Evolutionary conservation across 2,888 invertebrate genomes (phyloP), one percentile per base, ranked within the genome.

Genomic region (Aproaerema taeniolella): DNA sequence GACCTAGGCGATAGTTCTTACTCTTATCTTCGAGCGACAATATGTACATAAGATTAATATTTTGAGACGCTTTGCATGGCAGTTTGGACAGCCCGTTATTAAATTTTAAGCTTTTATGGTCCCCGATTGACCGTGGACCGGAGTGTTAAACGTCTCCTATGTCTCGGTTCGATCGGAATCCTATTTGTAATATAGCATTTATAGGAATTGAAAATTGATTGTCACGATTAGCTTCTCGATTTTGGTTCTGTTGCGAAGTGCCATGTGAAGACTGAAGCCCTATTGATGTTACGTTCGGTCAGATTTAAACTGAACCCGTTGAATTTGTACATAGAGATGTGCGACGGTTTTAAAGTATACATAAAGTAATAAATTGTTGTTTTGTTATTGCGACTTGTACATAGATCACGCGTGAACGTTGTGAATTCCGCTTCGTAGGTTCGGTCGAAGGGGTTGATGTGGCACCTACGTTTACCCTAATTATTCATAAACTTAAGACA

Each of bases 31-130:
- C 68, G 74, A 86, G 71, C 78, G 87, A 87, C 87, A 87, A 87
- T 87, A 87, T 87, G 87, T 87, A 87, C 79, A 87, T 87, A 87
- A 86, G 82, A 85, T 80, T 71, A 76, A 80, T 81, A 81, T 78
- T 82, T 80, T 79, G 74, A 80, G 78, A 71, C 55, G 66, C 69
- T 63, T 67, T 68, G 69, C 69, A 72, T 61, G 79, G 65, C 71
- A 64, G 63, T 65, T 67, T 64, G 67, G 58, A 58, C 59, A 54
- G 55, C 45, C 46, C 14, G 14, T 30, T 33, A 33, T 43, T 26
- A 35, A 35, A 33, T 43, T 40, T 43, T 37, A 43, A 31, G 41
- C 41, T 38, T 41, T 28, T 30, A 31, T 42, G 41, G 43, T 43
- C 31, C 34, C 28, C 31, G 32, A 38, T n/a, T 20, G 25, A 2